phyloP scores from a whole-genome alignment of 2,797 vertebrate species.

The Malurus leucopterus region DNA sequence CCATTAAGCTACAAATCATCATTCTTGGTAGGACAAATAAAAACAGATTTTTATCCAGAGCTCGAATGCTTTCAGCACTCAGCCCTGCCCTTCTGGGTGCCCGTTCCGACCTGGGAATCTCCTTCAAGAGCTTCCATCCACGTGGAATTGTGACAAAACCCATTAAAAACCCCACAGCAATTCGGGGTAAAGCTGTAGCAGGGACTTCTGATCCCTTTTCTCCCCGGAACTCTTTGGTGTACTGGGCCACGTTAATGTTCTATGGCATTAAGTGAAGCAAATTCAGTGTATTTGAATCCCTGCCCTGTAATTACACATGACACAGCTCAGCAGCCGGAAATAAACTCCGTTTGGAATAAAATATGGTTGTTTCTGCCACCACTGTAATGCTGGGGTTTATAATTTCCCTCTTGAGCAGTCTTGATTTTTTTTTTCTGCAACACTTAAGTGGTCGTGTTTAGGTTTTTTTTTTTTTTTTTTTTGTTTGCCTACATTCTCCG shows the following conservation, averaged over 20 bases:
- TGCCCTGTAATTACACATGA: background rate
- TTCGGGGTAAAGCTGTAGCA: background rate
- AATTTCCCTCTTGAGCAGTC: slow-evolving; percentile 2
- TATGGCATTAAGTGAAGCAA: background rate
- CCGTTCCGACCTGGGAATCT: background rate
- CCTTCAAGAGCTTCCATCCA: background rate
- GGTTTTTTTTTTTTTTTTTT: background rate
- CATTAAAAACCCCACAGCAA: accelerated
- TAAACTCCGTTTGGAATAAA: background rate
- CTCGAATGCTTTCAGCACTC: background rate
- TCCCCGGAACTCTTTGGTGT: background rate
- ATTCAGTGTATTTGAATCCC: background rate
- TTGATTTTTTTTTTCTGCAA: background rate
- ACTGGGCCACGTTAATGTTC: background rate
- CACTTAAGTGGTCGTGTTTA: background rate
- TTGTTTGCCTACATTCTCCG: background rate
- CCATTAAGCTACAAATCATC: background rate
- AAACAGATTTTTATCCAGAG: background rate
- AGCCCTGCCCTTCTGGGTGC: background rate
- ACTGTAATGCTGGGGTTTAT: background rate
- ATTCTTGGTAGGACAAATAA: background rate
- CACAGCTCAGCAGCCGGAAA: background rate
- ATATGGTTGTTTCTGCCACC: background rate
- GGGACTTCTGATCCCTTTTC: background rate
- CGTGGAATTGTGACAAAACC: background rate